Evolutionary conservation across 1,140 invertebrate species (phyloP), one percentile per base, ranked within the genome.

Genomic region (Schlechtendalia chinensis): DNA sequence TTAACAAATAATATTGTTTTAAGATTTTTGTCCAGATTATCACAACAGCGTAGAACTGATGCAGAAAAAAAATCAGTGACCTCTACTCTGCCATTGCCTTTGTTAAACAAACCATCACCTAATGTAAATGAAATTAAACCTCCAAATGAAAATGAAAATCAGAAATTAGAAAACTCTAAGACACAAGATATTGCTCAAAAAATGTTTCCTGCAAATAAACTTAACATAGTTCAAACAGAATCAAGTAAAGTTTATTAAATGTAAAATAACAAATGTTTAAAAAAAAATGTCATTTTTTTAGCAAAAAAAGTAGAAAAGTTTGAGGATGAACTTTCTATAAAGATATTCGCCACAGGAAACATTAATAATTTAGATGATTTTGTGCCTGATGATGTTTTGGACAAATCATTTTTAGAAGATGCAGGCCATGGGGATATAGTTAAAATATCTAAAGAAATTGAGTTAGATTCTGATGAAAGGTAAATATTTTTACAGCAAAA

Each of bases 391-490:
- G 91, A 91, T 61, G 92, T 91, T 50, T 85, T 95, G 16, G 93
- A 94, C 85, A 90, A 90, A 84, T 92, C 91, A 27, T 96, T 96
- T 85, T 87, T 96, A 47, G 94, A 96, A 83, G 94, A 94, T 82
- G 86, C 89, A 6, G 54, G 63, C 72, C 86, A 83, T 82, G 84
- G 86, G 81, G 82, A 84, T 29, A 85, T 86, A 19, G 87, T 86
- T 53, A 87, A 82, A 32, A 16, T 11, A 65, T 45, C 47, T 56
- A 74, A 80, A 82, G 71, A 74, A 54, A 69, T 84, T 24, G 90
- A 92, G 74, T 90, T 88, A 39, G 90, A 92, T 83, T 91, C 91
- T 90, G 91, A 86, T 82, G 82, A 32, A 74, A 82, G 59, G 82
- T 81, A 54, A 72, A 54, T 16, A 24, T 54, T 54, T 54, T 54